Conservation (phyloP, 2,113 vertebrate species). For the Pelusios castaneus region DNA sequence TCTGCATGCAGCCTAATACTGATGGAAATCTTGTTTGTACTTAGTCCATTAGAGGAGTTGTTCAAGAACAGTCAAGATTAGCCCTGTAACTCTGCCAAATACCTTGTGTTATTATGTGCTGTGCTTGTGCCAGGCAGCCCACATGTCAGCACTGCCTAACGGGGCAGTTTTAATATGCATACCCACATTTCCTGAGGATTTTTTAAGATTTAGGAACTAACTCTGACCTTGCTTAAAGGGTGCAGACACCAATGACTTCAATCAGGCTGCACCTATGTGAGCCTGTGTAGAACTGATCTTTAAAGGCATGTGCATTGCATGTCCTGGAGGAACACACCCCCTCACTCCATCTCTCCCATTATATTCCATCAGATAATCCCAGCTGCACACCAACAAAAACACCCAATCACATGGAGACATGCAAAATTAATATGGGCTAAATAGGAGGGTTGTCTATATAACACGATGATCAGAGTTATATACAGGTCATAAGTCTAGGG, state of each 20-base stretch:
- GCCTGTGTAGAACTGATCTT: background rate
- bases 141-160: slow-evolving; percentile 68
- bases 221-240: slow-evolving; percentile 50
- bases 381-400: slow-evolving; percentile 42
- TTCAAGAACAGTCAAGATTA: slow-evolving; percentile 71
- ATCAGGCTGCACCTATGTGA: slow-evolving; percentile 41
- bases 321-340: background rate
- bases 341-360: slow-evolving; percentile 40
- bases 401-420: slow-evolving; percentile 58
- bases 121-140: slow-evolving; percentile 74
- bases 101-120: slow-evolving; percentile 72
- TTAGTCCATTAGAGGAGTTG: slow-evolving; percentile 52
- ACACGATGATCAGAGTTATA: no score
- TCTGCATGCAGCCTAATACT: slow-evolving; percentile 54
- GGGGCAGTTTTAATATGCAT: slow-evolving; percentile 70
- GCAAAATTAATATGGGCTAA: slow-evolving; percentile 61
- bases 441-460: slow-evolving; percentile 58
- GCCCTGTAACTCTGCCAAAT: slow-evolving; percentile 70
- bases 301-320: background rate
- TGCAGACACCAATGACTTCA: background rate
- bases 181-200: slow-evolving; percentile 58
- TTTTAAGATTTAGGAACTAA: slow-evolving; percentile 29
- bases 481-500: no score
- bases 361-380: slow-evolving; percentile 55
- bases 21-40: slow-evolving; percentile 69